Evolutionary conservation across 2,888 invertebrate species (phyloP), one percentile per base, ranked within the genome.

Genomic region (Brassicogethes aeneus): DNA sequence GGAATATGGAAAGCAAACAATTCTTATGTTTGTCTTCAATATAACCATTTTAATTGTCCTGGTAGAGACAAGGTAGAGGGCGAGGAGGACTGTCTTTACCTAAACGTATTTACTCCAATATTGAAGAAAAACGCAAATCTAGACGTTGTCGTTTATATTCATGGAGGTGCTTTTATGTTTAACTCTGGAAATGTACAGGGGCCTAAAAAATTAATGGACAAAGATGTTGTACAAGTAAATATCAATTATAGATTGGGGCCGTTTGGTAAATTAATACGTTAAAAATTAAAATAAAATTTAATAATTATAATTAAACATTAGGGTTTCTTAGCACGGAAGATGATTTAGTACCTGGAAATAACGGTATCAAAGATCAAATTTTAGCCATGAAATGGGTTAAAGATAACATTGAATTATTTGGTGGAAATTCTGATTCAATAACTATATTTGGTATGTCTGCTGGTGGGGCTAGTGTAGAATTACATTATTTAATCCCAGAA

Each of bases 301-400:
- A n/a, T 32, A 37, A 37, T 10, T 10, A 23, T 23, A 23, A 10
- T 23, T 23, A 7, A 7, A 10, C 10, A 23, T 37, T 36, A 80
- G 84, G 87, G 35, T 86, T 88, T 61, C 66, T 85, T 1, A 84
- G 82, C 57, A 84, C 85, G 0, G 84, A 79, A 23, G 84, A 86
- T 50, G 72, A 75, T 1, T 57, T 72, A 1, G 69, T 82, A 1
- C 79, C 86, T 0, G 82, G 82, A 2, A 86, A 86, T 61, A 76
- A 75, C 53, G 86, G 85, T 0, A 59, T 86, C 17, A 85, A 82
- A 57, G 86, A 86, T 70, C 85, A 86, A 66, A 70, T 72, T 15
- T 69, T 80, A 48, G 85, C 84, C 0, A 61, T 87, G 32, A 72
- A 75, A 51, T 87, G 85, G 84, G 66, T 84, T 0, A 75, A 77